Conservation (phyloP, 2,888 invertebrate species). For the Orchestes rusci region DNA sequence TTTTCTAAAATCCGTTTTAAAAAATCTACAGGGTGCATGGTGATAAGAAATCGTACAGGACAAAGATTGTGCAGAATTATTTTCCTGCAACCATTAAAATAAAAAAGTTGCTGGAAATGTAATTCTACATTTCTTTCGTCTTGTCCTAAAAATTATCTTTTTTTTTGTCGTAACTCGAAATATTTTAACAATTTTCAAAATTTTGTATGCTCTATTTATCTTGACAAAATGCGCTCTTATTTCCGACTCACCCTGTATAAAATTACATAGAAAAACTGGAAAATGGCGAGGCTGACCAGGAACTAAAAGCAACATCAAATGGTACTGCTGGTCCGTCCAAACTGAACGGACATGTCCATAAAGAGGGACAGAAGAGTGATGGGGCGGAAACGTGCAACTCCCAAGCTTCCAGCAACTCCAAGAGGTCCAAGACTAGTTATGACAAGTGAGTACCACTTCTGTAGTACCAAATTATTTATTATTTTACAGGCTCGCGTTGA, state of each 20-base stretch:
- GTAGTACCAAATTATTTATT: background rate
- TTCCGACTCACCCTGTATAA: background rate
- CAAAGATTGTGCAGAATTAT: too few relatives aligned
- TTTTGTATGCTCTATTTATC: too few relatives aligned
- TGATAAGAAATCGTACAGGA: too few relatives aligned
- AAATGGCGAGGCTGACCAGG: constrained; percentile 51
- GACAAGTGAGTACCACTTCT: constrained; percentile 49
- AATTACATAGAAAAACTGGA: constrained; percentile 49
- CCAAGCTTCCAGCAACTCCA: constrained; percentile 51
- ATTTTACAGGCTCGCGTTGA: constrained; percentile 50
- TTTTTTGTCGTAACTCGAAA: too few relatives aligned
- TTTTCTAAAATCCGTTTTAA: too few relatives aligned
- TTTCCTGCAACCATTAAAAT: too few relatives aligned
- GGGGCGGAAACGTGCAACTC: constrained; percentile 59
- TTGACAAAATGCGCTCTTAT: too few relatives aligned
- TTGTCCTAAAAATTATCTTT: too few relatives aligned
- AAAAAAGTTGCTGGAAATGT: too few relatives aligned
- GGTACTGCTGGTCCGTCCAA: constrained; percentile 43
- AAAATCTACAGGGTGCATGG: too few relatives aligned
- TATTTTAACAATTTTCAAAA: too few relatives aligned
- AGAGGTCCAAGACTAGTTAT: constrained; percentile 56
- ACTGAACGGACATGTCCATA: constrained; percentile 54
- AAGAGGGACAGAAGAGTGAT: constrained; percentile 56
- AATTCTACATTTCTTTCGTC: too few relatives aligned
- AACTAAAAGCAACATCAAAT: constrained; percentile 51